Conservation (phyloP, 30 jellyfish, hydroid and myxozoan species). For the Clytia hemisphaerica region DNA sequence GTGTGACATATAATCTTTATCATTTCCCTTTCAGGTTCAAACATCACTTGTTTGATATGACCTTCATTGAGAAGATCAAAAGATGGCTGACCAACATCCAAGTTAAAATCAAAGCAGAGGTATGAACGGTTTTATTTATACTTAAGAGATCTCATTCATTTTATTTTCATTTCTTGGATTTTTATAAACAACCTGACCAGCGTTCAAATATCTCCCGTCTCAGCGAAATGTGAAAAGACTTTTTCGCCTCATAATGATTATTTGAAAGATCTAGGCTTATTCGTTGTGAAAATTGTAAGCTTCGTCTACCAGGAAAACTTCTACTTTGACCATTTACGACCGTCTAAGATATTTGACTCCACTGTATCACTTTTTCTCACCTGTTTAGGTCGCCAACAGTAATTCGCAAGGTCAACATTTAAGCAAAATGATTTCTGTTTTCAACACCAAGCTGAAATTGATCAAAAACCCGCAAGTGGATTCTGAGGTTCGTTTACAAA, state of each 20-base stretch:
- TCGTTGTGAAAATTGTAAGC: neutral
- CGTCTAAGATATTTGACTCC: no score
- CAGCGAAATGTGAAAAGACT: neutral
- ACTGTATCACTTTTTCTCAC: neutral
- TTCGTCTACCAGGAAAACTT: no score
- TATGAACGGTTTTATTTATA: no score
- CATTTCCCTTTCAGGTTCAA: slow-evolving; percentile 42
- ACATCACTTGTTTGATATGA: slow-evolving; percentile 66
- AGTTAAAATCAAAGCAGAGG: slow-evolving; percentile 77
- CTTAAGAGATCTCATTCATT: no score
- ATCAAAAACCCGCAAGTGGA: slow-evolving; percentile 49
- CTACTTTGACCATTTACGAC: no score
- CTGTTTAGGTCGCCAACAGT: slow-evolving; percentile 70
- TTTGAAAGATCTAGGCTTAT: neutral
- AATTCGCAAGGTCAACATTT: slow-evolving; percentile 52
- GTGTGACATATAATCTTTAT: no score
- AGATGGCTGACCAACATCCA: slow-evolving; percentile 81
- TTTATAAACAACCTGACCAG: no score
- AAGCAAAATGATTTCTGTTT: slow-evolving; percentile 61
- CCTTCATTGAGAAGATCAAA: slow-evolving; percentile 66
- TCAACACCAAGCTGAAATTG: slow-evolving; percentile 65
- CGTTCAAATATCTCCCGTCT: no score
- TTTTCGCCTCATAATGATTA: neutral
- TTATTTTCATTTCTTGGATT: no score
- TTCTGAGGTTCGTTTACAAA: slow-evolving; percentile 30